Conservation (phyloP, 2,888 invertebrate species). For the Anoncus sp. region DNA sequence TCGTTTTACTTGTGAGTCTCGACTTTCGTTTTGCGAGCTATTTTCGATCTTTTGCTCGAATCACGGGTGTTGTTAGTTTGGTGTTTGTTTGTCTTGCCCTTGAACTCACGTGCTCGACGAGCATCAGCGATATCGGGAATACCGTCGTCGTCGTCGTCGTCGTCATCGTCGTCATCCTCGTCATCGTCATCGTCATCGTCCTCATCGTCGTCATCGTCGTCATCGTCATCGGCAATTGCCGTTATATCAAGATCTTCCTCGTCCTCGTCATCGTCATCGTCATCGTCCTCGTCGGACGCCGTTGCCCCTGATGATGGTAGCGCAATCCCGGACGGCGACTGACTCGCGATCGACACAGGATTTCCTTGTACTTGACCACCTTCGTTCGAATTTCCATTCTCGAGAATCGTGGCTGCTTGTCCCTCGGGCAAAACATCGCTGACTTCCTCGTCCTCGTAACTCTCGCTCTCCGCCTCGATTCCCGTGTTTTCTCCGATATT, state of each 20-base stretch:
- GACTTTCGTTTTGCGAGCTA: conserved; percentile 72
- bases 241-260: conserved; percentile 80
- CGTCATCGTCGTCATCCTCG: conserved; percentile 88
- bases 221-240: conserved; percentile 82
- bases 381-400: conserved; percentile 80
- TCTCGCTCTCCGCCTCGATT: conserved; percentile 73
- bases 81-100: conserved; percentile 84
- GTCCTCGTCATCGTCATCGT: conserved; percentile 87
- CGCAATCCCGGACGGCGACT: conserved; percentile 72
- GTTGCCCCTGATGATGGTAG: conserved; percentile 74
- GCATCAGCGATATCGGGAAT: conserved; percentile 88
- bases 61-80: conserved; percentile 72
- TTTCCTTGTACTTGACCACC: conserved; percentile 74
- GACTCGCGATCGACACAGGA: conserved; percentile 67
- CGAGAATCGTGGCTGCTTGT: conserved; percentile 79
- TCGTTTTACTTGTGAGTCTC: conserved; percentile 47
- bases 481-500: conserved; percentile 55
- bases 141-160: conserved; percentile 88
- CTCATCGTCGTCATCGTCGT: conserved; percentile 87
- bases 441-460: conserved; percentile 81
- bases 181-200: conserved; percentile 88
- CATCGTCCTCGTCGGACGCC: conserved; percentile 79
- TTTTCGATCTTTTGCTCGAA: conserved; percentile 70
- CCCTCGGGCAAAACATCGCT: conserved; percentile 81
- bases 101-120: conserved; percentile 94